A percentile compares a stretch with the other conserved stretches of the same genome.
Evolutionary conservation across 1,140 invertebrate genomes (phyloP).

Genomic region (Drosophila albomicans): DNA sequence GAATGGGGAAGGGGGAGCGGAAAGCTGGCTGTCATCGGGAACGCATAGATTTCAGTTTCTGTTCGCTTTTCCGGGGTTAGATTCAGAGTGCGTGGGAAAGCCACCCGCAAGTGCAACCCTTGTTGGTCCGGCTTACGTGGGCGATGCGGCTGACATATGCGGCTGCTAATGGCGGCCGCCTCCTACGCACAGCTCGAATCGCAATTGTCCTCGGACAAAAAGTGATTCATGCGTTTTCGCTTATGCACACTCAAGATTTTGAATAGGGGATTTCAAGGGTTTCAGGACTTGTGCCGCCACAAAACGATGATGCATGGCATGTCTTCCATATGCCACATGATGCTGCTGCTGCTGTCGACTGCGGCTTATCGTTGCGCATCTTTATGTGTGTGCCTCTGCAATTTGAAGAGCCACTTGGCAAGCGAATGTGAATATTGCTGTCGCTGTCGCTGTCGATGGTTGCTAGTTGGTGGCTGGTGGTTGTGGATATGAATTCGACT

Average conservation of each 20-base stretch:
- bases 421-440: background rate
- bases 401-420: conserved; percentile 59
- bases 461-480: conserved; percentile 22
- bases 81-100: conserved; percentile 31
- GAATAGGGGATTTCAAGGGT: conserved; percentile 16
- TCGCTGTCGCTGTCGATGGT: conserved; percentile 11
- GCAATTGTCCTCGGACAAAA: conserved; percentile 28
- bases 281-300: conserved; percentile 34
- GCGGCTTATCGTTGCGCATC: conserved; percentile 65
- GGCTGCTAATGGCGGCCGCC: conserved; percentile 61
- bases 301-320: conserved; percentile 63
- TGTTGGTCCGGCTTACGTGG: conserved; percentile 49
- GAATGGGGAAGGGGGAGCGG: background rate
- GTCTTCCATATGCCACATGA: conserved; percentile 32
- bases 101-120: conserved; percentile 64
- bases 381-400: conserved; percentile 45
- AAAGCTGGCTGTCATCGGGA: conserved; percentile 32
- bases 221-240: conserved; percentile 72
- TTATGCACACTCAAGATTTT: conserved; percentile 65
- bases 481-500: conserved; percentile 37
- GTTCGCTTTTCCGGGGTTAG: conserved; percentile 32
- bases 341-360: conserved; percentile 6
- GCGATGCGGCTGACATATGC: conserved; percentile 67
- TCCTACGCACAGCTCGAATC: conserved; percentile 54
- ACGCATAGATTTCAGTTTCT: conserved; percentile 42